Evolutionary conservation across 2,797 vertebrate genomes (phyloP).

Genomic region (Octomys mimax): DNA sequence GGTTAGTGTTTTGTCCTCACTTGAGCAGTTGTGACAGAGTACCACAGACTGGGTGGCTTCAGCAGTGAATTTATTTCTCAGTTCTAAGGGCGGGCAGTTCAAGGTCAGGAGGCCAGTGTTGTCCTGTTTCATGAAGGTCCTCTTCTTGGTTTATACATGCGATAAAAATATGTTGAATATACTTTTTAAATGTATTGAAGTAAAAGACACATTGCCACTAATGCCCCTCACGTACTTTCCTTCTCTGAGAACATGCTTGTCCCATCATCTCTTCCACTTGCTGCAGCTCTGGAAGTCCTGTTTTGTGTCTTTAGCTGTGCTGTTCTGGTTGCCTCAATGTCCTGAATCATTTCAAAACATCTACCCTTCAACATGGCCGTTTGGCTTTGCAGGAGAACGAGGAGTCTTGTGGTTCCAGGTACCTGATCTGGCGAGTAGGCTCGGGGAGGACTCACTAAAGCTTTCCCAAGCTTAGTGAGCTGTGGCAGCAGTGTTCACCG

Average conservation of each 20-base stretch:
- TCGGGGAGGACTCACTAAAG: background rate
- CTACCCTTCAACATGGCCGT: background rate
- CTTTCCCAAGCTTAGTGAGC: background rate
- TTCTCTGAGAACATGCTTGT: background rate
- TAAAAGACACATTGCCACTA: background rate
- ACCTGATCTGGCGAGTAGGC: background rate
- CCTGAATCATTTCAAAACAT: background rate
- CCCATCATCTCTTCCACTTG: background rate
- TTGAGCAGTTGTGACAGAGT: background rate
- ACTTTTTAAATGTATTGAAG: too few species aligned
- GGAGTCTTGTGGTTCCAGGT: background rate
- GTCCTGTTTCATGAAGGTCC: background rate
- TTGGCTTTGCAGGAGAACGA: background rate
- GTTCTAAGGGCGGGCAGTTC: background rate
- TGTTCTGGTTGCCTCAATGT: background rate
- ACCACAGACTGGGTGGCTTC: background rate
- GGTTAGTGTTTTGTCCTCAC: too few species aligned
- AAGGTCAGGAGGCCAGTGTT: background rate
- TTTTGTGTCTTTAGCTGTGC: background rate
- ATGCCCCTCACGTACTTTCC: background rate
- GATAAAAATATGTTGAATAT: background rate
- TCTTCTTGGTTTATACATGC: background rate
- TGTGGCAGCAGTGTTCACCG: background rate
- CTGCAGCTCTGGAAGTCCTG: background rate
- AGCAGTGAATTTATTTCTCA: background rate